Base-by-base conservation (phyloP, 2,113 vertebrate genomes). In the Spilogale gracilis region DNA sequence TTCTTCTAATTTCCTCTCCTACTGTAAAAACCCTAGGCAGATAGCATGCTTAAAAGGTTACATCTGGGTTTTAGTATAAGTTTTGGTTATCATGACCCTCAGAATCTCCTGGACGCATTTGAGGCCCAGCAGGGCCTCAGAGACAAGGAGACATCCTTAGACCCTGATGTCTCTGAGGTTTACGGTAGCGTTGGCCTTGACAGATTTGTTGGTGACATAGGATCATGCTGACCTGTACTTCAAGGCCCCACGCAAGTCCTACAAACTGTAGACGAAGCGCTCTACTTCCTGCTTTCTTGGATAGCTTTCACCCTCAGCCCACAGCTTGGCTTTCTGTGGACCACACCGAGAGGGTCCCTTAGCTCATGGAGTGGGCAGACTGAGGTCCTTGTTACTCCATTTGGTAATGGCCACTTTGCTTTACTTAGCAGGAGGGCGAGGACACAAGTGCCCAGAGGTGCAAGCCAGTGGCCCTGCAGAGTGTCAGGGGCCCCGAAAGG, bases 41-140 rank as follows among this genome's bases (percentile, higher is more conserved):
- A 63, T 78, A 61, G 54, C 67, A 14, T 7, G 14, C 48, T 82
- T 93, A 84, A 67, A 63, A 63, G 43, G 43, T 96, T 87, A 84
- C 1, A 14, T 93, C 56, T 90, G 88, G 21, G 81, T 89, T 94
- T 84, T 76, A 93, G 71, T 71, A 50, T 93, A 95, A 82, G 93
- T 89, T 91, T 58, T 87, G 48, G 90, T 89, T 92, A 88, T 50
- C 45, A 32, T 38, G 58, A 82, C 9, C 12, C 52, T 74, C 38
- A 92, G 83, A 81, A 92, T 89, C 43, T 89, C 27, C 71, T 92
- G 85, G 58, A 65, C 79, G 43, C 81, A 21, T 83, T 11, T 60
- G 84, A 92, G 23, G 6, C 90, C 1, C 69, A 52, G 2, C 38
- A 21, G 30, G 56, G 21, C 20, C 38, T 38, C 38, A 38, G n/a